Conservation (phyloP, 1,140 invertebrate genomes). For the Philopotamus ludificatus region DNA sequence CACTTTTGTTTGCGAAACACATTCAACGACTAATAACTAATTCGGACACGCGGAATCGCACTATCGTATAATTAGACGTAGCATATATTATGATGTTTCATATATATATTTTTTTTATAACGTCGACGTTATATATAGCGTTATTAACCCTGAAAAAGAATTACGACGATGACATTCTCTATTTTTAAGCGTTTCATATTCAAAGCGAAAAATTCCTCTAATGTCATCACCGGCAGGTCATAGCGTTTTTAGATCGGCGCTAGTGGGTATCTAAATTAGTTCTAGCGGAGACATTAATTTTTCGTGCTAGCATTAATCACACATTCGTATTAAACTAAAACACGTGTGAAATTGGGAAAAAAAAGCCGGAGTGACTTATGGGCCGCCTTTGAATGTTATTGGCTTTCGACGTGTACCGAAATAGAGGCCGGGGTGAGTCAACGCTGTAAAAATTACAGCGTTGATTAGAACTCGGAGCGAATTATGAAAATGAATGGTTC, state of each 20-base stretch:
- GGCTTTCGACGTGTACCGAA: background rate
- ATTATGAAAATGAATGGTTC: background rate
- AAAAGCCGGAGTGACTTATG: background rate
- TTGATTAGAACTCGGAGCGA: background rate
- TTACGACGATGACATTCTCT: background rate
- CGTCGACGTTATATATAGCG: too few relatives aligned
- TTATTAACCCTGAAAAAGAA: background rate
- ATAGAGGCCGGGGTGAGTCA: background rate
- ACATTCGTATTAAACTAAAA: background rate
- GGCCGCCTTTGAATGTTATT: too few relatives aligned
- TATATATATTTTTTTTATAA: too few relatives aligned
- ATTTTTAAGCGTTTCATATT: background rate
- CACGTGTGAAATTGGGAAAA: background rate
- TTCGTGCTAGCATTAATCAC: background rate
- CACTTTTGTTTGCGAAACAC: too few relatives aligned
- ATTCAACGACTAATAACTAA: too few relatives aligned
- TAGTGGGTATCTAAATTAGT: background rate
- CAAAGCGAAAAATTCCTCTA: background rate
- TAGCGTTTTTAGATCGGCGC: background rate
- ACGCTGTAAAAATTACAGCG: background rate
- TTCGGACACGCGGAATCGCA: too few relatives aligned
- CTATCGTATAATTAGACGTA: too few relatives aligned
- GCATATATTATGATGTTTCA: too few relatives aligned
- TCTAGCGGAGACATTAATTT: background rate
- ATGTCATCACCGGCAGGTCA: background rate